Evolutionary conservation across 2,113 vertebrate species (phyloP), one percentile per base, ranked within the genome.

Genomic region (Urocolius indicus): DNA sequence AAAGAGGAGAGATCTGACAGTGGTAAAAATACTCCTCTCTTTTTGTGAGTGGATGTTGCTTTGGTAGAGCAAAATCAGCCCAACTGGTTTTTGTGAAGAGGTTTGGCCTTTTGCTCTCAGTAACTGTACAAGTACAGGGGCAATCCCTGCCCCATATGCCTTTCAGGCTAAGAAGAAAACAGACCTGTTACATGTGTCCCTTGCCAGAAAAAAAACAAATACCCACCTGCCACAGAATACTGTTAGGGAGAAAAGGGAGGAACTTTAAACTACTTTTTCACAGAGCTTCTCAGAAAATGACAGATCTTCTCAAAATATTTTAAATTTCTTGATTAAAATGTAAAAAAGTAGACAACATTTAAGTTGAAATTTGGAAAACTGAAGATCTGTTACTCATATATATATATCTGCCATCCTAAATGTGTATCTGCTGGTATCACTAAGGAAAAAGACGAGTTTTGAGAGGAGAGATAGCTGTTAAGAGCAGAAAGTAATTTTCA

Each of bases 401-500:
- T 48, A 57, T 22, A 48, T 90, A 75, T 65, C 52, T 84, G 55
- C 26, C 59, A 85, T 55, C 51, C 83, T 34, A 88, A 76, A 85
- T 48, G 5, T 38, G 41, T 54, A 84, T 97, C 38, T 69, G 67
- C 59, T 71, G 68, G 48, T 63, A 73, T 79, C 34, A 43, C 41
- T 61, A 57, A 57, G 22, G 51, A 58, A 72, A 78, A 71, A 73
- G 41, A 71, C 43, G 17, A 58, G 13, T 87, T 94, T 83, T 48
- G 62, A 83, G 55, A 86, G 67, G 48, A 55, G 11, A 77, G 27
- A 12, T 27, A 13, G 57, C 26, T 85, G 36, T 55, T 76, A 80
- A 84, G 38, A 86, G 16, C 55, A 92, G 43, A 93, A 92, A 84
- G 30, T 51, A 2, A 52, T 92, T 92, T 93, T 86, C 46, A 87